Percentiles rank a stretch among this genome's conserved stretches.
Evolutionary conservation across 2,888 invertebrate species (phyloP).

Genomic region (Noctua janthe): DNA sequence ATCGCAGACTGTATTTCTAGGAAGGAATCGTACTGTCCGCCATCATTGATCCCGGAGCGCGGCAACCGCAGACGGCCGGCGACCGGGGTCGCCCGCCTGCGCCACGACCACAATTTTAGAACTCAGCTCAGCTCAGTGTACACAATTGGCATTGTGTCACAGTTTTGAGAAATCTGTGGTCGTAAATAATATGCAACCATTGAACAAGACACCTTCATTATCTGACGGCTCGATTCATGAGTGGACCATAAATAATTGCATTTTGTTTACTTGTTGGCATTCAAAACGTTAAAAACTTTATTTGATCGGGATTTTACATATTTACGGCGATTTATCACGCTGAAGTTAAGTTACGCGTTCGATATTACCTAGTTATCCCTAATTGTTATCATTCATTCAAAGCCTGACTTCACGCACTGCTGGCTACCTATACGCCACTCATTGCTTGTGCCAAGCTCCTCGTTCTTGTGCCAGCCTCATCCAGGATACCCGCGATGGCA

Average conservation of each 20-base stretch:
- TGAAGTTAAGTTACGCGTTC: neutral
- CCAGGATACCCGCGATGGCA: neutral
- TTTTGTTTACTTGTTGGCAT: neutral
- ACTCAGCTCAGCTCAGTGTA: neutral
- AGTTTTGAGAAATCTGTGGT: neutral
- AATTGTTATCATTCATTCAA: neutral
- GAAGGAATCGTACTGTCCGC: conserved; percentile 68
- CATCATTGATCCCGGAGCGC: conserved; percentile 65
- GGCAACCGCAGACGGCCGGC: conserved; percentile 34
- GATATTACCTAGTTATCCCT: neutral
- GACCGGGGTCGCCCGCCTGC: neutral
- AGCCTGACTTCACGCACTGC: too few species aligned
- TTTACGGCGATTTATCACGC: neutral
- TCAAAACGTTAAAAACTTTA: neutral
- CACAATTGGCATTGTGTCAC: neutral
- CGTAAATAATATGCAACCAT: neutral
- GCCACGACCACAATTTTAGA: conserved; percentile 14
- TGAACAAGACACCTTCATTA: neutral
- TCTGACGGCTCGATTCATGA: neutral
- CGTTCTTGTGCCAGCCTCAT: neutral
- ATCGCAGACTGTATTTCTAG: conserved; percentile 64
- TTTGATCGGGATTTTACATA: neutral
- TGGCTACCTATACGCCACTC: too few species aligned
- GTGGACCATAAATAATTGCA: neutral
- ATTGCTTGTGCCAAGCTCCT: neutral